Evolutionary conservation across 2,797 vertebrate species (phyloP).

Genomic region (Etheostoma nigrum): DNA sequence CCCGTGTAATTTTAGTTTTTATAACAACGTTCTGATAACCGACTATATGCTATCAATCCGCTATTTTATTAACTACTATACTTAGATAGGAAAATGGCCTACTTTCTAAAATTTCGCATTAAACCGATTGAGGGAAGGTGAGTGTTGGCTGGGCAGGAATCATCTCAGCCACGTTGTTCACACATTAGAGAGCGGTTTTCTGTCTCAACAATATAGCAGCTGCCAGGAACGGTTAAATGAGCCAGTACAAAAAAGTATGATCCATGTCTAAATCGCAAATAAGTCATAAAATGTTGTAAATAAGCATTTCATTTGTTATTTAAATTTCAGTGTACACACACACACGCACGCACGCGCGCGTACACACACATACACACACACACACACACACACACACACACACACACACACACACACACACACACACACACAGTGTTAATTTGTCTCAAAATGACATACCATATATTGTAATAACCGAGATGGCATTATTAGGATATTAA

Average conservation of each 20-base stretch:
- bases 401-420: background rate
- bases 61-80: no score
- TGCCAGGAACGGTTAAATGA: background rate
- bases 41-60: background rate
- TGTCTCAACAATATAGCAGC: conserved; percentile 14
- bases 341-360: background rate
- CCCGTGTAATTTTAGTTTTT: conserved; percentile 8
- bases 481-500: background rate
- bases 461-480: background rate
- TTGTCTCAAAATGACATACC: background rate
- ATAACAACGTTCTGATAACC: background rate
- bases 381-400: no score
- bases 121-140: background rate
- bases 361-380: background rate
- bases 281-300: background rate
- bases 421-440: background rate
- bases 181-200: conserved; percentile 25
- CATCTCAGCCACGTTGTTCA: conserved; percentile 38
- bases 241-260: background rate
- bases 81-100: no score
- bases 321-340: background rate
- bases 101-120: conserved; percentile 5
- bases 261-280: background rate
- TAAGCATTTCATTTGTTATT: background rate
- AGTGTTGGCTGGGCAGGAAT: conserved; percentile 28